These are phyloP conservation scores for Recurvirostra avosetta DNA, from an alignment of 2,113 vertebrate genomes.

Conservation along the genomic window DNA sequence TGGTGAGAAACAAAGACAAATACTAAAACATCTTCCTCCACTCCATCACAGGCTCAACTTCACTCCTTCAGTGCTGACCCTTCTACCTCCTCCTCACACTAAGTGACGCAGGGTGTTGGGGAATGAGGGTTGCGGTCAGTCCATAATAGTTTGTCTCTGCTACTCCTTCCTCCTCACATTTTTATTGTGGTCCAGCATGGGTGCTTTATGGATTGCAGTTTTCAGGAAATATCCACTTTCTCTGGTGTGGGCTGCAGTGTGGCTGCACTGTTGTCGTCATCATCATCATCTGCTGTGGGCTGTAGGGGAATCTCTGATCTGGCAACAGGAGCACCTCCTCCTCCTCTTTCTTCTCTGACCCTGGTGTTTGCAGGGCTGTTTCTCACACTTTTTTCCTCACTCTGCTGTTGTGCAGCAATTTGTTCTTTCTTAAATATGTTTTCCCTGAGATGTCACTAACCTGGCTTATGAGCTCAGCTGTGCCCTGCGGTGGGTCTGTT, in stretches of 20 bases:
- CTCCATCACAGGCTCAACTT: neutral
- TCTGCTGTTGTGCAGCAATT: neutral
- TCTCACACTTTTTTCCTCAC: neutral
- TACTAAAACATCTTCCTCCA: neutral
- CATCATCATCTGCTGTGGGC: neutral
- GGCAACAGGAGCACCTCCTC: neutral
- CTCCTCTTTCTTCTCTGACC: neutral
- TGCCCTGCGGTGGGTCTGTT: accelerated
- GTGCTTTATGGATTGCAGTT: neutral
- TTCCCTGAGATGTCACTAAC: neutral
- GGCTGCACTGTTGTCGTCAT: accelerated
- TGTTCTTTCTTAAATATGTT: neutral
- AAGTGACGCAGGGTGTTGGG: neutral
- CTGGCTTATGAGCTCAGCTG: neutral
- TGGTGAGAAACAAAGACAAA: neutral
- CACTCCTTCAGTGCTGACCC: neutral
- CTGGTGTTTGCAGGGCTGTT: neutral
- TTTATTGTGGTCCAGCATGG: neutral
- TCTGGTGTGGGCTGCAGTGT: neutral
- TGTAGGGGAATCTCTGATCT: neutral
- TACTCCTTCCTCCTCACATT: neutral
- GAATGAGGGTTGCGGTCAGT: neutral
- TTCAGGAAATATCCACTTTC: neutral
- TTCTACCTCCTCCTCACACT: neutral
- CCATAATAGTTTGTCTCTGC: neutral